Percentiles rank a stretch among this genome's conserved stretches.
phyloP scores from a whole-genome alignment of 2,113 vertebrate genomes.

The Pseudois nayaur region DNA sequence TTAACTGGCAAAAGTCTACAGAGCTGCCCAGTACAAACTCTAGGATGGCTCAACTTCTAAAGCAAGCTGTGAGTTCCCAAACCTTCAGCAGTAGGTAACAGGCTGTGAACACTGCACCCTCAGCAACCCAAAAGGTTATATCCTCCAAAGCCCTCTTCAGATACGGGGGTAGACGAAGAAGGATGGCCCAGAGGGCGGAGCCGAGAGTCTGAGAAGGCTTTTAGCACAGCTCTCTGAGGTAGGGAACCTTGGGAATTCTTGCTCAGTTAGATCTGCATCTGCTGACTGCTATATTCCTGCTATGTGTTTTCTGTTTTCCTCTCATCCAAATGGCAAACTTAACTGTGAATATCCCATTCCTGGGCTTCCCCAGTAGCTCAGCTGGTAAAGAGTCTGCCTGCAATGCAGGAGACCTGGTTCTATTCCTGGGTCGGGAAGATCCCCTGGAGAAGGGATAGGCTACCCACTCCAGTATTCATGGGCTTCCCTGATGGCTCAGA shows the following conservation, averaged over 20 bases:
- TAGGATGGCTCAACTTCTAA: neutral
- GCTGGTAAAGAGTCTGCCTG: neutral
- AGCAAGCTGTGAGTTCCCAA: neutral
- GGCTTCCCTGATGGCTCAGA: neutral
- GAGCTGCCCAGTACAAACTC: neutral
- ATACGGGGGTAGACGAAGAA: neutral
- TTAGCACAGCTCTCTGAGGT: neutral
- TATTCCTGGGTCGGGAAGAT: neutral
- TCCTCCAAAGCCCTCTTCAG: neutral
- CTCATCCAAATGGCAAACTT: neutral
- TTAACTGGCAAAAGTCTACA: neutral
- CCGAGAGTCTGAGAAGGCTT: neutral
- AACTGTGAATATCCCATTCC: neutral
- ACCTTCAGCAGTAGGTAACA: neutral
- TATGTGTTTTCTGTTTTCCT: neutral
- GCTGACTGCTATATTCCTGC: neutral
- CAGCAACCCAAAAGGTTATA: neutral
- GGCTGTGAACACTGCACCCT: neutral
- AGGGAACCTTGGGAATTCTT: neutral
- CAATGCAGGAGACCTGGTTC: neutral
- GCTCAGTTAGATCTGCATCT: neutral
- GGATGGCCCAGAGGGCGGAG: neutral
- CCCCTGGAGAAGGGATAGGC: neutral
- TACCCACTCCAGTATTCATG: neutral
- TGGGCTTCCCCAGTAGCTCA: neutral